Base-by-base conservation (phyloP, 2,888 invertebrate species). In the Coecobrya sp. region DNA sequence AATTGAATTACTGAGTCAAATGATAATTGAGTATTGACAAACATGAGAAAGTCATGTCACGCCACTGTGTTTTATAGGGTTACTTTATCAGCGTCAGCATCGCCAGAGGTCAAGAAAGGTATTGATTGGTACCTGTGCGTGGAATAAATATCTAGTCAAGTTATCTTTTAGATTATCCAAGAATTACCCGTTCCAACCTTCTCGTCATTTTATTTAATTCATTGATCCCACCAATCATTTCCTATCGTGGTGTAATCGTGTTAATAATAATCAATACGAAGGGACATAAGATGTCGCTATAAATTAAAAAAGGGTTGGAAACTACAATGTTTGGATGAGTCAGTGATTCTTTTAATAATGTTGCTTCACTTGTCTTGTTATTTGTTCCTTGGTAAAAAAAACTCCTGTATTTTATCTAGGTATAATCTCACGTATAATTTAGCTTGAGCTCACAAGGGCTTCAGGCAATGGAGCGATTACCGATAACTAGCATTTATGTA, bases 11-110 rank as follows among this genome's bases (percentile, higher is more conserved):
- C 22, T 22, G 49, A 36, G 68, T 27, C 10, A 68, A 16, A 68
- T 2, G 79, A 16, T 79, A 79, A 79, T 79, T 79, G 79, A 52
- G 25, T 55, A 79, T 79, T 79, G 79, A 79, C 79, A 79, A 79
- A 79, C 79, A 49, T 79, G 79, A 52, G 52, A 73, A 55, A 79
- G 76, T 42, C 76, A 76, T 22, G 76, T 45, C 76, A 76, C 10
- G 49, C 10, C 11, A 13, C 42, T 36, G 36, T 7, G 3, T 4
- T 7, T 36, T 36, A 36, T 36, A 36, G 36, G 36, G 36, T 36
- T 36, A 36, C 7, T 36, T 36, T 36, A 36, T 36, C 36, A 36
- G 36, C 36, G 7, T 36, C 7, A 36, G 7, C 2, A 36, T 36
- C 36, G 7, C 36, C 36, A 36, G 36, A 36, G 36, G 3, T 36